These are phyloP conservation scores for Gobio gobio DNA, from an alignment of 2,113 vertebrate genomes.

Conservation along the genomic window DNA sequence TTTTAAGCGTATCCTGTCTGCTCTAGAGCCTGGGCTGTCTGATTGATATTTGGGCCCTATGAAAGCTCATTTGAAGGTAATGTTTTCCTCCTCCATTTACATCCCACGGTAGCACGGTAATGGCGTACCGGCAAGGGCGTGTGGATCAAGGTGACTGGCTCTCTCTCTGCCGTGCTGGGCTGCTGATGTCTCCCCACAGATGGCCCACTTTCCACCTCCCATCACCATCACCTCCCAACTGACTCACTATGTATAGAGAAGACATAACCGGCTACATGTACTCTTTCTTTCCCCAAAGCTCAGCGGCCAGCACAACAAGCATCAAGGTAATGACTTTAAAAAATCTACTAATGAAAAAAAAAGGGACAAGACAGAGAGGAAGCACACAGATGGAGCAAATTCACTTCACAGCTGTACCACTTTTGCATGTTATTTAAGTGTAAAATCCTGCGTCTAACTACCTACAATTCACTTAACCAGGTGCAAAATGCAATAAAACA, in stretches of 20 bases:
- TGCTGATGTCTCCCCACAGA: slow-evolving; percentile 59
- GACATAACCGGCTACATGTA: slow-evolving; percentile 37
- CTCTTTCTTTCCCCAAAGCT: slow-evolving; percentile 36
- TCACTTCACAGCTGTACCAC: not conserved
- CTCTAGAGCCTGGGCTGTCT: slow-evolving; percentile 46
- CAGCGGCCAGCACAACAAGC: slow-evolving; percentile 24
- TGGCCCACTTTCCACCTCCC: slow-evolving; percentile 60
- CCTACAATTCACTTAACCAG: not conserved
- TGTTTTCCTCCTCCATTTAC: slow-evolving; percentile 73
- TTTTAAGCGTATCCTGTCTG: slow-evolving; percentile 44
- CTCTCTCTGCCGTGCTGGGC: slow-evolving; percentile 48
- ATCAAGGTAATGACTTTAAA: slow-evolving; percentile 13
- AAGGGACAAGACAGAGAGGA: not conserved
- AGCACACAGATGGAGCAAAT: slow-evolving; percentile 12
- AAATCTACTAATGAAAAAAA: slow-evolving; percentile 6
- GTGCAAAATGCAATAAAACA: not conserved
- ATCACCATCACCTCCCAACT: slow-evolving; percentile 51
- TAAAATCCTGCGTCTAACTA: not conserved
- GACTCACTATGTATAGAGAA: slow-evolving; percentile 43
- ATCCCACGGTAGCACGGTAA: slow-evolving; percentile 74
- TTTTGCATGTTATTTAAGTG: not conserved
- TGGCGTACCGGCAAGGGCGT: slow-evolving; percentile 78
- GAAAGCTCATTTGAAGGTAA: slow-evolving; percentile 76
- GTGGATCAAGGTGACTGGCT: slow-evolving; percentile 79
- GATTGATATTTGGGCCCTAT: slow-evolving; percentile 68